A percentile compares a stretch with the other conserved stretches of the same genome.
These are phyloP conservation scores for Cricetomys ansorgei DNA, from an alignment of 2,113 vertebrate genomes.

Conservation along the genomic window DNA sequence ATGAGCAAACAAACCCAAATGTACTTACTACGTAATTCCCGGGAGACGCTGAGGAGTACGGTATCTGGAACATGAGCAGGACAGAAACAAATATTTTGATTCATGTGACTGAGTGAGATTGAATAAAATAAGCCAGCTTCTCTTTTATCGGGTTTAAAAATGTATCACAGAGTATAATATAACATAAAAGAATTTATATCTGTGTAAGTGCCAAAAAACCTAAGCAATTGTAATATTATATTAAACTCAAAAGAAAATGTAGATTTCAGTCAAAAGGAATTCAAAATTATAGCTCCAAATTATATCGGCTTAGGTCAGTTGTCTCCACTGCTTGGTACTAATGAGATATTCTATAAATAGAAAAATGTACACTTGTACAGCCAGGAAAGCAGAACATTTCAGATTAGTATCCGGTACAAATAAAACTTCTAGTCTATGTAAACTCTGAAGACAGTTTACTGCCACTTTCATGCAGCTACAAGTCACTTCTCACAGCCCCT, in stretches of 20 bases:
- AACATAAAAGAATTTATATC: background rate
- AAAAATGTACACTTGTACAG: conserved; percentile 7
- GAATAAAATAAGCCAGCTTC: conserved; percentile 22
- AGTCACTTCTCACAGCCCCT: background rate
- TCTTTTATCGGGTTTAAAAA: background rate
- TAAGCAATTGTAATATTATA: background rate
- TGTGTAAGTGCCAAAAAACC: background rate
- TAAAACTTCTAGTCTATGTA: background rate
- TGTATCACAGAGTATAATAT: background rate
- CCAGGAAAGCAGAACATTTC: conserved; percentile 12
- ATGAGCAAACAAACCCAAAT: conserved; percentile 78
- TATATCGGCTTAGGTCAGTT: conserved; percentile 32
- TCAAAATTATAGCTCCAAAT: conserved; percentile 45
- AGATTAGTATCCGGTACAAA: conserved; percentile 3
- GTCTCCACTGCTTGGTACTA: conserved; percentile 5
- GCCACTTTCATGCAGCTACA: background rate
- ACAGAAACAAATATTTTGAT: conserved; percentile 75
- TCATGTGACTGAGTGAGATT: background rate
- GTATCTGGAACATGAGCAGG: conserved; percentile 91
- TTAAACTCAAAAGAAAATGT: conserved; percentile 10
- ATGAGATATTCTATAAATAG: conserved; percentile 42
- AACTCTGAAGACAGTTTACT: background rate
- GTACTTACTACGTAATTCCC: conserved; percentile 98
- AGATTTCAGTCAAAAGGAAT: conserved; percentile 36
- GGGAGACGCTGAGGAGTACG: conserved; percentile 97